Evolutionary conservation across 2,113 vertebrate species (phyloP), one percentile per base, ranked within the genome.

Genomic region (Sylvilagus bachmani): DNA sequence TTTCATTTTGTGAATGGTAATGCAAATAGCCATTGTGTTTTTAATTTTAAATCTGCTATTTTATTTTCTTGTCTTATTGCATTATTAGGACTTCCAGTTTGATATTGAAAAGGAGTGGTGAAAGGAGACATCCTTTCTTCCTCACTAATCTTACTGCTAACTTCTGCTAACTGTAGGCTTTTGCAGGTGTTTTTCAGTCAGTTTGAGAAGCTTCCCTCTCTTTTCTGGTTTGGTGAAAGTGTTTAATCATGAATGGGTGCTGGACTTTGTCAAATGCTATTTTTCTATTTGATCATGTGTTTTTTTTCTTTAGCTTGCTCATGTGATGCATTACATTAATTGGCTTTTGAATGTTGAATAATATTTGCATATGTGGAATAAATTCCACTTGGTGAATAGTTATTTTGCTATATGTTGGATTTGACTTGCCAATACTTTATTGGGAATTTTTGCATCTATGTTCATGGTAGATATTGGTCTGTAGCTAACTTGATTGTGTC

Each of bases 271-370:
- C 38, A 87, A 78, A 83, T 69, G 38, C 27, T 22, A 62, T 74
- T 38, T 86, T n/a, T 51, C 73, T 14, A 71, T 38, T 5, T 64
- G 29, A 80, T 6, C 22, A 55, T 58, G 9, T 92, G 58, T 33
- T 51, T 92, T 95, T 84, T 44, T n/a, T 82, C 51, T 96, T 38
- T 82, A 86, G 33, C 14, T 94, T 90, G n/a, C 53, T 70, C 51
- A 24, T 36, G 3, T 86, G 9, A 74, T 73, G 13, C 36, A 29
- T 75, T 90, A 36, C 1, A 69, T 61, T 89, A 58, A 70, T 69
- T 95, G 44, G 38, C 25, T 79, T 93, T 91, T 91, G 8, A 29
- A 66, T 94, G 10, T 70, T 82, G 19, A 82, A 38, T 25, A 38
- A 38, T 29, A 31, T 75, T 83, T 92, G 44, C 11, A 14, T 70